Evolutionary conservation across 1,140 invertebrate species (phyloP), one percentile per base, ranked within the genome.

Genomic region (Lasioglossum baleicum): DNA sequence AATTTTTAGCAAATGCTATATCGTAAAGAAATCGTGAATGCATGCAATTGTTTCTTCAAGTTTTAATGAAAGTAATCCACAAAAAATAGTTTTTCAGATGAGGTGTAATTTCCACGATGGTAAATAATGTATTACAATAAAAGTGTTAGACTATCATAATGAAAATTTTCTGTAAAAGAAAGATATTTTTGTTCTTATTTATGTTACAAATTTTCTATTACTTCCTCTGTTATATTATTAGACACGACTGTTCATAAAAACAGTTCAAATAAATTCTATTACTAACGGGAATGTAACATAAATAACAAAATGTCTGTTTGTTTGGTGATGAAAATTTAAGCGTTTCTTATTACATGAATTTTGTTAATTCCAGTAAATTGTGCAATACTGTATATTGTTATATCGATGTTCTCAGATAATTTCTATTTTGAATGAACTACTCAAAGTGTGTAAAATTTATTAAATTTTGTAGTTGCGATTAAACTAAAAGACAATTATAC

Each of bases 61-160:
- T 66, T 66, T 66, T 44, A 13, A 5, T 44, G 13, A 22, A 22
- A 66, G 1, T 4, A 66, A 26, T 40, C 58, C 48, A 17, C 44
- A 35, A 31, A 42, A 67, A 60, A 17, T 44, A 60, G 22, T 17
- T 73, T 8, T 53, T 20, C 17, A 8, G 20, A 20, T 8, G 15
- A 17, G 11, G 40, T 2, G 44, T 20, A 58, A 26, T 80, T 69
- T 42, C 31, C 42, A 48, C 42, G 51, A 63, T 69, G 58, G 48
- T 68, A 70, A 66, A n/a, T 69, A 48, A 56, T 31, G 35, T 31
- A 22, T 10, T 31, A 22, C 10, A 68, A 51, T 22, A 65, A 73
- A 65, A 72, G 79, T 79, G 68, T 35, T 79, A 67, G 63, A 82
- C 67, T 82, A 79, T 51, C 67, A 20, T 42, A 20, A 20, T 53